A percentile compares a stretch with the other conserved stretches of the same genome.
Evolutionary conservation across 2,113 vertebrate species (phyloP).

Genomic region (Tichodroma muraria): DNA sequence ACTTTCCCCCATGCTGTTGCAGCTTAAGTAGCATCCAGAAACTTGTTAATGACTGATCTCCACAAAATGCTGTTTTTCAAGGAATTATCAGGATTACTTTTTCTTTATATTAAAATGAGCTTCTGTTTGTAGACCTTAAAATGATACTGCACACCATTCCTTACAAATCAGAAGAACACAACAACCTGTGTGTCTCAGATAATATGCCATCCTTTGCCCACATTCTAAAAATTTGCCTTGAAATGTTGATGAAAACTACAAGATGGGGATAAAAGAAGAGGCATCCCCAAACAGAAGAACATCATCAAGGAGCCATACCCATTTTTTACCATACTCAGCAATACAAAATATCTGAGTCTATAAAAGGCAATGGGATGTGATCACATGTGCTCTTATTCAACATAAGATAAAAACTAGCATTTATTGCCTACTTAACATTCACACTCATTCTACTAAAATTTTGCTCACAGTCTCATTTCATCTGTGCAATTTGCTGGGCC

Average conservation of each 20-base stretch:
- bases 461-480: neutral
- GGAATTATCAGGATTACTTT: neutral
- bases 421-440: neutral
- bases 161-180: neutral
- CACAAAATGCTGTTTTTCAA: neutral
- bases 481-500: neutral
- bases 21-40: neutral
- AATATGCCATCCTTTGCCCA: neutral
- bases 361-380: neutral
- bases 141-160: neutral
- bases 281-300: neutral
- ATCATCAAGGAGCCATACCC: neutral
- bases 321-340: neutral
- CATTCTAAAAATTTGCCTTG: neutral
- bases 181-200: neutral
- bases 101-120: neutral
- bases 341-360: neutral
- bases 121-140: neutral
- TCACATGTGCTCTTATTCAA: neutral
- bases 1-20: neutral
- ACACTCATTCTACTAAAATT: neutral
- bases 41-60: neutral
- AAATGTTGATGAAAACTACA: neutral
- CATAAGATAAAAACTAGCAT: neutral
- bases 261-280: neutral